phyloP scores from a whole-genome alignment of 2,113 vertebrate genomes.

The Pelecanoides urinatrix region DNA sequence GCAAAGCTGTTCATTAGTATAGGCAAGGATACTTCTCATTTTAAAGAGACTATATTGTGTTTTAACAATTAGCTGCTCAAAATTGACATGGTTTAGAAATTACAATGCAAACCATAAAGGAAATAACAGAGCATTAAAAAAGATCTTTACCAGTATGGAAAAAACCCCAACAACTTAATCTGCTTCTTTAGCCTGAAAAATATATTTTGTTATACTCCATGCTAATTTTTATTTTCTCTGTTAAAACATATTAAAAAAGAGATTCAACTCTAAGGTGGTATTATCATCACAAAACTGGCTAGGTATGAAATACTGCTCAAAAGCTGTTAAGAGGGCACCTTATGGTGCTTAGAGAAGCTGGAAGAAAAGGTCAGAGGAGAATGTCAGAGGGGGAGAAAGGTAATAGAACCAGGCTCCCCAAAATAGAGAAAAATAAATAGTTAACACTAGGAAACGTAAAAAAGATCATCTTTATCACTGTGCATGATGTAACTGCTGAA shows the following conservation, averaged over 20 bases:
- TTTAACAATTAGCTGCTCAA: background rate
- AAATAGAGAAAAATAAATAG: background rate
- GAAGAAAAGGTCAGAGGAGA: background rate
- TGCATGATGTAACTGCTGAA: background rate
- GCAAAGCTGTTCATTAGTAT: background rate
- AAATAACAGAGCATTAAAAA: constrained; percentile 53
- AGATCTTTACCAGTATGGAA: background rate
- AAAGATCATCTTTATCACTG: background rate
- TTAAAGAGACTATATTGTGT: background rate
- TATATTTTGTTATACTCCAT: background rate
- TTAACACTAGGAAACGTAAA: background rate
- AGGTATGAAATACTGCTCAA: background rate
- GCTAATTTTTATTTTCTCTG: constrained; percentile 13
- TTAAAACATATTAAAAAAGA: background rate
- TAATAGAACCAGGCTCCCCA: background rate
- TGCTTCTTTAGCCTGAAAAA: background rate
- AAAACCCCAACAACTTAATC: background rate
- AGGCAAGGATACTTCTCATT: background rate
- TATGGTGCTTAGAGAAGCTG: background rate
- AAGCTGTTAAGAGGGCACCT: background rate
- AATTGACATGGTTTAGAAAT: constrained; percentile 46
- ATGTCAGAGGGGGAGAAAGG: background rate
- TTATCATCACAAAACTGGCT: background rate
- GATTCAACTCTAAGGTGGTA: background rate
- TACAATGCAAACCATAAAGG: constrained; percentile 41